phyloP scores from a whole-genome alignment of 2,113 vertebrate genomes.

The Riparia riparia region DNA sequence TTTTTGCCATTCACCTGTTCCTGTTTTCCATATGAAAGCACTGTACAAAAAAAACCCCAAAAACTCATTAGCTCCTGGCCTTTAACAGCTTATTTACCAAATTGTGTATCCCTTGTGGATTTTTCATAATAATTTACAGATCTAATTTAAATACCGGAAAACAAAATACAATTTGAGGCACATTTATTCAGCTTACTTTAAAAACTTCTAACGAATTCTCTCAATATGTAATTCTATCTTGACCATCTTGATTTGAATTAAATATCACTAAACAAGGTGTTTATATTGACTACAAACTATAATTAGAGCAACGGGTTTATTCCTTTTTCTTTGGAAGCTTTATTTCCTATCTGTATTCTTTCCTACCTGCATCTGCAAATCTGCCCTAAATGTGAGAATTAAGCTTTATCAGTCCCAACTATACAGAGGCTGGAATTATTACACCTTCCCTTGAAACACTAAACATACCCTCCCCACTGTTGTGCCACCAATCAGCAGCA shows the following conservation, averaged over 20 bases:
- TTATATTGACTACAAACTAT: slow-evolving; percentile 75
- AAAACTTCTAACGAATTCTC: slow-evolving; percentile 80
- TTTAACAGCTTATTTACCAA: slow-evolving; percentile 70
- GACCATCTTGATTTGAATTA: slow-evolving; percentile 76
- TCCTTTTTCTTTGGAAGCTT: slow-evolving; percentile 52
- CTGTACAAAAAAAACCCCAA: background rate
- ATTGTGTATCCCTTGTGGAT: slow-evolving; percentile 73
- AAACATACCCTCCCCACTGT: background rate
- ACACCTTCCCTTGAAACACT: slow-evolving; percentile 38
- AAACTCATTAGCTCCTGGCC: slow-evolving; percentile 64
- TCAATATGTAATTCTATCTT: slow-evolving; percentile 75
- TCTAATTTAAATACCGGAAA: slow-evolving; percentile 81
- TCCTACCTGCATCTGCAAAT: slow-evolving; percentile 26
- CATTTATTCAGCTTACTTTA: slow-evolving; percentile 77
- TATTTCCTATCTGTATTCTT: slow-evolving; percentile 33
- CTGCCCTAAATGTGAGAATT: slow-evolving; percentile 47
- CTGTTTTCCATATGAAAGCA: slow-evolving; percentile 54
- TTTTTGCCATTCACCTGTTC: background rate
- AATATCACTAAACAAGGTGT: slow-evolving; percentile 77
- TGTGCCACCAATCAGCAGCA: background rate
- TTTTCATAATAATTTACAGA: slow-evolving; percentile 76
- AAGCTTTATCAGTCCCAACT: slow-evolving; percentile 17
- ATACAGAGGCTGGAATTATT: background rate
- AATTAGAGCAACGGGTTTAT: slow-evolving; percentile 64
- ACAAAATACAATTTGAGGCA: slow-evolving; percentile 75